Percentiles rank a stretch among this genome's conserved stretches.
Conservation (phyloP, 1,140 invertebrate genomes). For the Pygmarrhopalites habei region DNA sequence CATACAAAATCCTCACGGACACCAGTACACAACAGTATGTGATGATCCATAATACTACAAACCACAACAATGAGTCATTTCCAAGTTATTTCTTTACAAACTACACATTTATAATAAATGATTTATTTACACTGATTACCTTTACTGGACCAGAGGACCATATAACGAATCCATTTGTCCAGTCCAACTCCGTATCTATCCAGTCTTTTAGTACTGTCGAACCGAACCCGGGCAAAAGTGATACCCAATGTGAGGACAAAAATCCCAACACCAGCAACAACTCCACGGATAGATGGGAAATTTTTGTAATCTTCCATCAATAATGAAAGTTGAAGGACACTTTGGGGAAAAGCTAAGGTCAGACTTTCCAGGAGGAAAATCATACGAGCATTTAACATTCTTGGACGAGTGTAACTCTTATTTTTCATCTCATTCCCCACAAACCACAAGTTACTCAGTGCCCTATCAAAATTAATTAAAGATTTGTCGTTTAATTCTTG, state of each 20-base stretch:
- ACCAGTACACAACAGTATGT: constrained; percentile 10
- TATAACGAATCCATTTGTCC: constrained; percentile 25
- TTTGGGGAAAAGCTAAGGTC: constrained; percentile 25
- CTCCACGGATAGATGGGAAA: constrained; percentile 21
- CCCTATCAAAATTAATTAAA: constrained; percentile 11
- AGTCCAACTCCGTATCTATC: constrained; percentile 29
- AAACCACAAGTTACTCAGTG: constrained; percentile 26
- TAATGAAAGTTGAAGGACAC: constrained; percentile 22
- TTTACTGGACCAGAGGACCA: constrained; percentile 29
- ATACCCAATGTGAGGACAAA: constrained; percentile 13
- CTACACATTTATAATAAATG: no score
- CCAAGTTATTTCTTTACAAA: no score
- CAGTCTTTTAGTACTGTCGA: constrained; percentile 14
- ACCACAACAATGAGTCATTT: constrained; percentile 4
- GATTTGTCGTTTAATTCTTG: neutral
- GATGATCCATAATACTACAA: constrained; percentile 25
- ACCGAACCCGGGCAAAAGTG: constrained; percentile 30
- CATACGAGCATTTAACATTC: constrained; percentile 17
- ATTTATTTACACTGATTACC: no score
- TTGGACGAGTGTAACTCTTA: constrained; percentile 23
- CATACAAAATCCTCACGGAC: constrained; percentile 3
- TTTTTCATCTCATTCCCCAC: constrained; percentile 18
- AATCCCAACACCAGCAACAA: constrained; percentile 17
- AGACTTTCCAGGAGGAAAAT: constrained; percentile 31
- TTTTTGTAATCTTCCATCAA: constrained; percentile 28